Evolutionary conservation across 2,797 vertebrate genomes (phyloP).

Genomic region (Brachymystax lenok): DNA sequence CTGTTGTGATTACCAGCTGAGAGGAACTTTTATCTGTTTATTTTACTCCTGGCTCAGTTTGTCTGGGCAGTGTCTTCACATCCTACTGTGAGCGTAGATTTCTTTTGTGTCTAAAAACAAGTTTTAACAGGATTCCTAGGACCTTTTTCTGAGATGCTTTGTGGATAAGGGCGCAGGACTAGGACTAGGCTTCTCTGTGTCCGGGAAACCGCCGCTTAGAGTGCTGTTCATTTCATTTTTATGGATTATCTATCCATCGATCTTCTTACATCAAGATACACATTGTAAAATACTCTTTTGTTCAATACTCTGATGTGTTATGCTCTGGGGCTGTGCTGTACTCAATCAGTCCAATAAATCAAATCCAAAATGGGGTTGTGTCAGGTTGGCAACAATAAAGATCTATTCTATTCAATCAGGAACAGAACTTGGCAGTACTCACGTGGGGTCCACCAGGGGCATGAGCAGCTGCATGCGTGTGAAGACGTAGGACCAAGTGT

Average conservation of each 20-base stretch:
- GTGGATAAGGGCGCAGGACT: too few species aligned
- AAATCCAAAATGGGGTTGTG: background rate
- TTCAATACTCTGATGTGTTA: background rate
- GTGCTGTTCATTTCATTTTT: background rate
- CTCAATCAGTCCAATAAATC: background rate
- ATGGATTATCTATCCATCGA: background rate
- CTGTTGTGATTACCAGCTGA: too few species aligned
- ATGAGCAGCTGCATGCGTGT: slow-evolving; percentile 93
- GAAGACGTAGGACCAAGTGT: slow-evolving; percentile 96
- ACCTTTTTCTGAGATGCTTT: too few species aligned
- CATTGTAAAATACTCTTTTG: background rate
- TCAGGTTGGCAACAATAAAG: background rate
- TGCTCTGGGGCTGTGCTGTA: background rate
- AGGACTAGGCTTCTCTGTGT: background rate
- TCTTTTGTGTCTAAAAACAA: too few species aligned
- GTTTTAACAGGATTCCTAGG: too few species aligned
- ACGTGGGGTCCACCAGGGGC: slow-evolving; percentile 97
- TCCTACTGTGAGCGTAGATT: too few species aligned
- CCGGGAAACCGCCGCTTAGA: background rate
- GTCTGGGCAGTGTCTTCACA: too few species aligned
- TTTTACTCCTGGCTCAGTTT: too few species aligned
- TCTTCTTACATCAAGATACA: background rate
- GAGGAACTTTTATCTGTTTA: too few species aligned
- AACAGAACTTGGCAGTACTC: slow-evolving; percentile 32
- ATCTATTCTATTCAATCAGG: background rate